Percentiles rank a stretch among this genome's conserved stretches.
These are phyloP conservation scores for Menura novaehollandiae DNA, from an alignment of 2,113 vertebrate species.

Conservation along the genomic window DNA sequence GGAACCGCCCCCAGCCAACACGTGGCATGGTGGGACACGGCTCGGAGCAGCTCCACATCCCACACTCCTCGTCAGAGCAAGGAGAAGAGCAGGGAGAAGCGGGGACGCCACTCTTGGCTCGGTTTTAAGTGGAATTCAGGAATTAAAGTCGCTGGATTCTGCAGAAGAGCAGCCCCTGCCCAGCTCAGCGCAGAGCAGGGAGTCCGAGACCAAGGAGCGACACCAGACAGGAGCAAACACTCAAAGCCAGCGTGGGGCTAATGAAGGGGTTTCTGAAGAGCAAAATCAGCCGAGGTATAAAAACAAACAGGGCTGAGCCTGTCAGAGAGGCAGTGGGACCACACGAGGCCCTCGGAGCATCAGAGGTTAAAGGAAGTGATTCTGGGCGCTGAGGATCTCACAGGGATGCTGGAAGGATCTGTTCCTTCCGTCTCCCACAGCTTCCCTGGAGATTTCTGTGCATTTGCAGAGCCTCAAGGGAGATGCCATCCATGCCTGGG, in stretches of 20 bases:
- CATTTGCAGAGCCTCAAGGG: background rate
- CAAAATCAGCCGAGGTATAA: background rate
- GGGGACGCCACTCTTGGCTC: background rate
- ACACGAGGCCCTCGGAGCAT: fast-evolving
- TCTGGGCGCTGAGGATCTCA: background rate
- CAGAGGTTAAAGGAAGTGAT: background rate
- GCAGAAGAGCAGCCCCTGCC: background rate
- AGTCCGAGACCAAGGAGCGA: background rate
- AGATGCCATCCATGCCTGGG: background rate
- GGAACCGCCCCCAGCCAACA: background rate
- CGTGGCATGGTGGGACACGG: fast-evolving
- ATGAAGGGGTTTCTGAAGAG: background rate
- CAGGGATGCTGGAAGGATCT: background rate
- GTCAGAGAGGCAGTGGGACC: background rate
- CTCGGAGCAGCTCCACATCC: background rate
- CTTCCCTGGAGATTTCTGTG: background rate
- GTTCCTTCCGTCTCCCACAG: background rate
- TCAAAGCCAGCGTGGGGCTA: background rate
- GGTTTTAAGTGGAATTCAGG: background rate
- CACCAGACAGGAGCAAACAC: background rate
- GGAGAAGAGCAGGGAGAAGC: background rate
- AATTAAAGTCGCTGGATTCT: fast-evolving
- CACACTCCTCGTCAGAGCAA: background rate
- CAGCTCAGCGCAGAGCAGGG: fast-evolving
- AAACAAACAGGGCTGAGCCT: constrained; percentile 16